These are phyloP conservation scores for Cyanistes caeruleus DNA, from an alignment of 2,113 vertebrate genomes.

Conservation along the genomic window DNA sequence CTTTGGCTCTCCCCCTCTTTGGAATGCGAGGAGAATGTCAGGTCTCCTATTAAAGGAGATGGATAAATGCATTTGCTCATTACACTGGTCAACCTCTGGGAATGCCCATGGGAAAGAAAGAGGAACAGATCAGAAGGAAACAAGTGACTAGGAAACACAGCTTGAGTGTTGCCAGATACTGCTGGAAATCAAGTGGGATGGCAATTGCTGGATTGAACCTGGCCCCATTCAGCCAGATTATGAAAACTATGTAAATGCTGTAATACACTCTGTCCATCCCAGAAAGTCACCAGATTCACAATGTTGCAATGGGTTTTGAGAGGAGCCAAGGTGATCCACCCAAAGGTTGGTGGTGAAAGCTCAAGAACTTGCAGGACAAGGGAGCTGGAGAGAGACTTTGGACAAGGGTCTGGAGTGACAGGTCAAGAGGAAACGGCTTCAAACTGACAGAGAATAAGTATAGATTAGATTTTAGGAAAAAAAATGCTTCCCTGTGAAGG, in stretches of 20 bases:
- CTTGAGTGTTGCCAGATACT: neutral
- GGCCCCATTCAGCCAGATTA: neutral
- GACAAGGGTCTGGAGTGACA: neutral
- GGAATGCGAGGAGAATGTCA: neutral
- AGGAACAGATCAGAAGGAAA: neutral
- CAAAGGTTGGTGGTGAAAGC: neutral
- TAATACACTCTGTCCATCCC: neutral
- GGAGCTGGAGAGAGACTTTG: neutral
- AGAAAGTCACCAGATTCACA: neutral
- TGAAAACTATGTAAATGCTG: neutral
- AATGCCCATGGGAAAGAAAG: neutral
- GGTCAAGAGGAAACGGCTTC: neutral
- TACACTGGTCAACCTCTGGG: neutral
- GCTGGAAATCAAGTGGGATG: neutral
- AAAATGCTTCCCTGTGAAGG: neutral
- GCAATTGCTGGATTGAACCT: neutral
- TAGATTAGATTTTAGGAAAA: neutral
- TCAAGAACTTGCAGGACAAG: neutral
- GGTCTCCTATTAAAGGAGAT: neutral
- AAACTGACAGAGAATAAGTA: neutral
- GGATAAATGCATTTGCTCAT: neutral
- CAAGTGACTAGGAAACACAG: neutral
- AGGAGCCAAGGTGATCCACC: neutral
- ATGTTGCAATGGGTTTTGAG: rapidly evolving
- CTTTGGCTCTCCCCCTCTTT: neutral